These are phyloP conservation scores for Actinia tenebrosa DNA, from an alignment of 64 coral and sea anemone genomes.

Conservation along the genomic window DNA sequence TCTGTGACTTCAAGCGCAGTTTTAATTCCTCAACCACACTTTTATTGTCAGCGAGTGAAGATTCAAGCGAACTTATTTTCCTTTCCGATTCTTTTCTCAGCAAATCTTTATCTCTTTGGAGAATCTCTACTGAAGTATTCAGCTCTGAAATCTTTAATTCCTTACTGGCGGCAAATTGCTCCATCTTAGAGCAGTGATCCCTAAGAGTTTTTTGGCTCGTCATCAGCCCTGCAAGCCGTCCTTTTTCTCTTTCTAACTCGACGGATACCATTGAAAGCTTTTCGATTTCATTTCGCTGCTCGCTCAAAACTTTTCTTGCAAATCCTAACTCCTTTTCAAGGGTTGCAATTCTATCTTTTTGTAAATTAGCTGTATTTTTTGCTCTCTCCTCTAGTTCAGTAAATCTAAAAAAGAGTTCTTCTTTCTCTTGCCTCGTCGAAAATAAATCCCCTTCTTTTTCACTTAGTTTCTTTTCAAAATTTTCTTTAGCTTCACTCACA, in stretches of 20 bases:
- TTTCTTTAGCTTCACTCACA: conserved; percentile 47
- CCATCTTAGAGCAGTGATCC: conserved; percentile 65
- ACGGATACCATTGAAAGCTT: conserved; percentile 59
- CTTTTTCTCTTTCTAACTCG: conserved; percentile 81
- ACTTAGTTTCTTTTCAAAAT: conserved; percentile 41
- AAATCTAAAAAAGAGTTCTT: conserved; percentile 24
- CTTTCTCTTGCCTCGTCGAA: conserved; percentile 37
- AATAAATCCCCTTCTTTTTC: conserved; percentile 26
- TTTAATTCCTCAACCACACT: conserved; percentile 29
- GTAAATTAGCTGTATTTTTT: not conserved
- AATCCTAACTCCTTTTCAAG: conserved; percentile 29
- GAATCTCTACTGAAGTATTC: conserved; percentile 23
- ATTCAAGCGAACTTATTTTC: conserved; percentile 21
- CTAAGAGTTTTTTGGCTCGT: conserved; percentile 68
- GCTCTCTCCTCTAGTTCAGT: conserved; percentile 1
- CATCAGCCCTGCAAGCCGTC: conserved; percentile 65
- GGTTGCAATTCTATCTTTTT: not conserved
- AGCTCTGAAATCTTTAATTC: conserved; percentile 45
- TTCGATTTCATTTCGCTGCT: conserved; percentile 46
- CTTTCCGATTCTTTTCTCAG: conserved; percentile 36
- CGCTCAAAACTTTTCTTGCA: conserved; percentile 38
- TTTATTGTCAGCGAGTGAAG: not conserved
- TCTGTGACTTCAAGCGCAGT: conserved; percentile 44
- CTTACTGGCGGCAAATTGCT: conserved; percentile 39
- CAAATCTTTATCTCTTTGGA: conserved; percentile 53